Conservation (phyloP, 2,113 vertebrate genomes). For the Pteropus alecto region DNA sequence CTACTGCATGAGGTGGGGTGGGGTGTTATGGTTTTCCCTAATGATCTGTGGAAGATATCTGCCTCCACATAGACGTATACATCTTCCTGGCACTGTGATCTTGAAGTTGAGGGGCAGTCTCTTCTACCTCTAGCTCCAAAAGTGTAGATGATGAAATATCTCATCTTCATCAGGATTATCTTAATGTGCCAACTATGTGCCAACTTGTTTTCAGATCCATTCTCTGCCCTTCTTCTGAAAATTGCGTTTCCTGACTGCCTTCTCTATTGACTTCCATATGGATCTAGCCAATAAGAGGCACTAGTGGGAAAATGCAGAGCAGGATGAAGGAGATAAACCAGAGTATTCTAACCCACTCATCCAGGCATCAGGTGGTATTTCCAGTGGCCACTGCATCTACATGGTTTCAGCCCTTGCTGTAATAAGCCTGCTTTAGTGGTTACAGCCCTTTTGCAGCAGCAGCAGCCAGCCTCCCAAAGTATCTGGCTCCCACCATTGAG, state of each 20-base stretch:
- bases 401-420: not conserved
- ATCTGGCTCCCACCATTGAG: not conserved
- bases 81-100: not conserved
- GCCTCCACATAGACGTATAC: not conserved
- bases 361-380: not conserved
- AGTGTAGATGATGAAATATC: not conserved
- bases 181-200: not conserved
- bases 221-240: not conserved
- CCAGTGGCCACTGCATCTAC: not conserved
- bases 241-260: not conserved
- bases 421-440: not conserved
- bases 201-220: not conserved
- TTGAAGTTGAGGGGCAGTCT: not conserved
- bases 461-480: too few relatives aligned
- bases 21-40: not conserved
- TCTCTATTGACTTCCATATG: not conserved
- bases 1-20: too few relatives aligned
- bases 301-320: not conserved
- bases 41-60: not conserved
- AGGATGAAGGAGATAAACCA: not conserved
- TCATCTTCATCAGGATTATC: not conserved
- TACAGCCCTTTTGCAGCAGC: not conserved
- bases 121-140: not conserved
- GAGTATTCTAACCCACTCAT: not conserved
- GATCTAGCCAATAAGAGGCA: not conserved